These are phyloP conservation scores for Babylonia areolata DNA, from an alignment of 1,140 invertebrate genomes.

Conservation along the genomic window DNA sequence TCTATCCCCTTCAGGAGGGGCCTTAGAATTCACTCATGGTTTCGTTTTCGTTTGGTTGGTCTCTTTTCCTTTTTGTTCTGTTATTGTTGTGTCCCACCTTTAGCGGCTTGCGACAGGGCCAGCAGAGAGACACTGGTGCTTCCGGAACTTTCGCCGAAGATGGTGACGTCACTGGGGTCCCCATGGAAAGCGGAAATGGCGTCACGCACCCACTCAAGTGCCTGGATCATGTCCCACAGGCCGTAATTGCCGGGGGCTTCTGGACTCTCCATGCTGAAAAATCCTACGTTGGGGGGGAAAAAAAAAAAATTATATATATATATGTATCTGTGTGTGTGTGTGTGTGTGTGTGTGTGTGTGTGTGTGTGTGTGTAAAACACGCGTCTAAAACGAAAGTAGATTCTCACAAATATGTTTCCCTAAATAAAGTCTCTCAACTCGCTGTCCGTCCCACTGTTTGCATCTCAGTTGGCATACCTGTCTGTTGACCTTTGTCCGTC, in stretches of 20 bases:
- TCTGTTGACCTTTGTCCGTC: too few species aligned
- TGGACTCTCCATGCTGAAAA: conserved; percentile 92
- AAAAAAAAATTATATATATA: background rate
- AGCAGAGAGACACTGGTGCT: conserved; percentile 76
- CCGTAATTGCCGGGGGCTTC: conserved; percentile 97
- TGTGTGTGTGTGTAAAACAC: too few species aligned
- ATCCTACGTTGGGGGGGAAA: conserved; percentile 78
- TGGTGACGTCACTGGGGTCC: conserved; percentile 88
- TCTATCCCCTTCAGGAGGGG: too few species aligned
- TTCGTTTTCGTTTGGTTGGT: too few species aligned
- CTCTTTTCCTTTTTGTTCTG: too few species aligned
- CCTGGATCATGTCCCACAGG: conserved; percentile 92
- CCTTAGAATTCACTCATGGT: too few species aligned
- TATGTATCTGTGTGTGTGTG: too few species aligned
- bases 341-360: background rate
- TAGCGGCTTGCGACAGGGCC: background rate
- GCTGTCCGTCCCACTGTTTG: too few species aligned
- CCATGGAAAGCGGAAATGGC: conserved; percentile 94
- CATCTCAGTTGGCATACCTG: too few species aligned
- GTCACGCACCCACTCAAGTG: conserved; percentile 91
- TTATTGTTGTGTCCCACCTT: too few species aligned
- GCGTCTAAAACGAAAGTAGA: background rate
- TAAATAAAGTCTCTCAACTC: too few species aligned
- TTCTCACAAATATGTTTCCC: background rate
- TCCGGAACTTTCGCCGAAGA: conserved; percentile 95